Conservation (phyloP, 2,888 invertebrate genomes). For the Eupithecia insigniata region DNA sequence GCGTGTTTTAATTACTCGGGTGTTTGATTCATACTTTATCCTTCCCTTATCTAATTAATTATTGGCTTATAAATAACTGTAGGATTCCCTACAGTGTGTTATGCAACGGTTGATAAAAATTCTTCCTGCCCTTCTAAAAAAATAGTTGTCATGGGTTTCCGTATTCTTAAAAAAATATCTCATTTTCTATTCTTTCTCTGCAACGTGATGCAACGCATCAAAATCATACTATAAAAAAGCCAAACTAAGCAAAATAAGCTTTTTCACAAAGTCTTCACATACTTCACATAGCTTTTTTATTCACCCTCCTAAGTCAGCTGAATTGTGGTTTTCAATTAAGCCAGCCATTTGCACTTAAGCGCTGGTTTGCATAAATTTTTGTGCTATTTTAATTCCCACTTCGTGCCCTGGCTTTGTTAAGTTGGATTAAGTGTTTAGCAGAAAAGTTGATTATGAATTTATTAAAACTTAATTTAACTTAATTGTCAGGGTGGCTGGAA, state of each 20-base stretch:
- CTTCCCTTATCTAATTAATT: too few relatives aligned
- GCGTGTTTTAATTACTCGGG: too few relatives aligned
- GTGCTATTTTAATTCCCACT: constrained; percentile 18
- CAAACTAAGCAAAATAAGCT: too few relatives aligned
- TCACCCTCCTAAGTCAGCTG: constrained; percentile 17
- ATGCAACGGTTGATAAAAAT: not conserved
- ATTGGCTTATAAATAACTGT: too few relatives aligned
- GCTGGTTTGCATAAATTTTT: constrained; percentile 29
- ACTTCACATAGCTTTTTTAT: not conserved
- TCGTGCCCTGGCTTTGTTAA: constrained; percentile 7
- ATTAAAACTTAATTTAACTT: constrained; percentile 4
- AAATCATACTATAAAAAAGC: too few relatives aligned
- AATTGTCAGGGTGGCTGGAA: not conserved
- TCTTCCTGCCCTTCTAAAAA: not conserved
- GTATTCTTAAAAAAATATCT: not conserved
- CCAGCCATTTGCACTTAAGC: constrained; percentile 24
- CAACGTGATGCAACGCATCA: not conserved
- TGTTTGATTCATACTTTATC: too few relatives aligned
- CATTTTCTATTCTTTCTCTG: not conserved
- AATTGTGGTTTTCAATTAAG: constrained; percentile 36
- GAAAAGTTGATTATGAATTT: constrained; percentile 23
- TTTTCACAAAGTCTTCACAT: not conserved
- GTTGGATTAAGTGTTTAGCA: constrained; percentile 8
- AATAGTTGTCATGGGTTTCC: not conserved
- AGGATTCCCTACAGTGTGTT: too few relatives aligned